Percentiles rank a stretch among this genome's conserved stretches.
Evolutionary conservation across 1,140 invertebrate genomes (phyloP).

Genomic region (Latrodectus geometricus): DNA sequence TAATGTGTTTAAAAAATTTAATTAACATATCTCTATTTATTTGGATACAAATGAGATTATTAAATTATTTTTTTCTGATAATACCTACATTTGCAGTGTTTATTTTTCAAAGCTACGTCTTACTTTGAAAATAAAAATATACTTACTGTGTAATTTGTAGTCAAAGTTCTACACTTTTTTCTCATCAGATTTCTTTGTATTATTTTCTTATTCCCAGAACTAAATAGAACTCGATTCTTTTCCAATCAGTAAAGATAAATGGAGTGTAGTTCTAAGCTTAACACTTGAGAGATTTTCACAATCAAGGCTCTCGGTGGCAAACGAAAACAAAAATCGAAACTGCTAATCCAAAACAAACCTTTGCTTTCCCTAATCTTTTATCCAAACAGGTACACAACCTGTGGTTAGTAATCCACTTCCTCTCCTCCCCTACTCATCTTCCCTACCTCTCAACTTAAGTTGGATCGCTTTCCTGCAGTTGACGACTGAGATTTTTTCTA

Average conservation of each 20-base stretch:
- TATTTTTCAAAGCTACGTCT: no score
- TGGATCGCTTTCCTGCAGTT: neutral
- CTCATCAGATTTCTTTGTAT: no score
- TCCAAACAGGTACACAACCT: constrained; percentile 49
- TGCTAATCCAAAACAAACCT: constrained; percentile 44
- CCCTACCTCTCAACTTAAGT: neutral
- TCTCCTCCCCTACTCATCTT: neutral
- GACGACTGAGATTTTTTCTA: neutral
- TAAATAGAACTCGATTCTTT: neutral
- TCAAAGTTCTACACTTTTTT: no score
- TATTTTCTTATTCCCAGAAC: no score
- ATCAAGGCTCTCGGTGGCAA: neutral
- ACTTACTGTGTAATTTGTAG: no score
- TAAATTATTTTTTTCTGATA: no score
- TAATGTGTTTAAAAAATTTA: no score
- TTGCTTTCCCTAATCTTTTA: constrained; percentile 52
- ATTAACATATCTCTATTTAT: no score
- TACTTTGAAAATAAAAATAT: no score
- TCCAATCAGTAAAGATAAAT: neutral
- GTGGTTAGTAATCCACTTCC: constrained; percentile 36
- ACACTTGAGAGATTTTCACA: neutral
- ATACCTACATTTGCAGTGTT: no score
- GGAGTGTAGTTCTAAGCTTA: neutral
- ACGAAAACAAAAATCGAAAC: neutral
- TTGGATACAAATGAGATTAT: no score